A percentile compares a stretch with the other conserved stretches of the same genome.
phyloP scores from a whole-genome alignment of 2,797 vertebrate genomes.

The Petrocephalus schoutedeni region DNA sequence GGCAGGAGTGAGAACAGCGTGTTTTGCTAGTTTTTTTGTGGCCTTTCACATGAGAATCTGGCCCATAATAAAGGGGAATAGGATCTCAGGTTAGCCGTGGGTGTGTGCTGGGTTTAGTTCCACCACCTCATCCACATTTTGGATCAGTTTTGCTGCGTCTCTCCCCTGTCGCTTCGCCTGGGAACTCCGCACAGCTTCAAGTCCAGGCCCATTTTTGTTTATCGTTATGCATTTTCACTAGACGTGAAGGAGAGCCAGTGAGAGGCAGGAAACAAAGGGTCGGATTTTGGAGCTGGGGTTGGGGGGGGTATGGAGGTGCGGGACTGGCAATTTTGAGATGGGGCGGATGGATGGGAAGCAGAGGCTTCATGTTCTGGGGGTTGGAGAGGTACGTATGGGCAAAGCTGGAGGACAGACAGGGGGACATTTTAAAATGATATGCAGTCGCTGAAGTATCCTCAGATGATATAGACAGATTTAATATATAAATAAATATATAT shows the following conservation, averaged over 20 bases:
- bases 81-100: not conserved
- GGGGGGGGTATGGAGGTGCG: constrained; percentile 45
- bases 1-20: not conserved
- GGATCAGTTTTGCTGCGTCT: not conserved
- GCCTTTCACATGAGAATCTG: not conserved
- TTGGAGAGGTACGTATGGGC: not conserved
- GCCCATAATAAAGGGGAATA: not conserved
- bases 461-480: not conserved
- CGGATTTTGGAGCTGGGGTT: constrained; percentile 67
- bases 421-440: not conserved
- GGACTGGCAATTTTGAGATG: constrained; percentile 62
- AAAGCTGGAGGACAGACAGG: not conserved
- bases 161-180: not conserved
- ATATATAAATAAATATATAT: not conserved
- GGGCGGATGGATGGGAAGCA: constrained; percentile 28
- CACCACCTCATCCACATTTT: not conserved
- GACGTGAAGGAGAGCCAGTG: not conserved
- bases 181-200: not conserved
- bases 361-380: constrained; percentile 35
- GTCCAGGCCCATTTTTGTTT: not conserved
- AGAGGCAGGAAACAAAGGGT: constrained; percentile 50
- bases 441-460: not conserved
- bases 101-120: not conserved
- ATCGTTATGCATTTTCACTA: not conserved
- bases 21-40: not conserved